Evolutionary conservation across 2,888 invertebrate species (phyloP).

Genomic region (Macrosoma leucophasiata): DNA sequence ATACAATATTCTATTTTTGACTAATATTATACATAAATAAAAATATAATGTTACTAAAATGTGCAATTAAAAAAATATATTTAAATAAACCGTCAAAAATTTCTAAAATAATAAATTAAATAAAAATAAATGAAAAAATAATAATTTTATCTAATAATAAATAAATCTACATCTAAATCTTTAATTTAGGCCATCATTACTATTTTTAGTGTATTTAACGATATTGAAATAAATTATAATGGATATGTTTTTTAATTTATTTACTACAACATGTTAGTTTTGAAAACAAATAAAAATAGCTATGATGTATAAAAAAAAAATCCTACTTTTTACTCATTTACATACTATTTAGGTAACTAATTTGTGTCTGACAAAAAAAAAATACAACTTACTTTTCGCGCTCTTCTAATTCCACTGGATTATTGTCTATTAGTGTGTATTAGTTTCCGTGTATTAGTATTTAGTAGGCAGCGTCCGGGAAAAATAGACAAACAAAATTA

Average conservation of each 20-base stretch:
- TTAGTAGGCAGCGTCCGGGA: conserved; percentile 69
- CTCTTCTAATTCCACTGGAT: conserved; percentile 87
- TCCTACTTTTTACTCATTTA: conserved; percentile 1
- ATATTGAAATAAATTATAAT: too few relatives aligned
- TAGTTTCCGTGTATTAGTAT: conserved; percentile 39
- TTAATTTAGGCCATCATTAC: too few relatives aligned
- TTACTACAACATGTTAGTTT: too few relatives aligned
- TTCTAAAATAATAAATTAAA: conserved; percentile 1
- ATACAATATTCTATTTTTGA: too few relatives aligned
- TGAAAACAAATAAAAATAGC: conserved; percentile 2
- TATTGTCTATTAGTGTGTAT: conserved; percentile 79
- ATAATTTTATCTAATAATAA: conserved; percentile 1
- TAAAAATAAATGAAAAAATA: conserved; percentile 4
- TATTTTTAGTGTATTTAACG: conserved; percentile 2
- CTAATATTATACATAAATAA: too few relatives aligned
- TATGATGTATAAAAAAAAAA: neutral
- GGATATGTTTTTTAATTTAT: too few relatives aligned
- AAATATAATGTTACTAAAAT: too few relatives aligned
- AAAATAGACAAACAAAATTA: conserved; percentile 54
- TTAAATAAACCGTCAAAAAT: conserved; percentile 15
- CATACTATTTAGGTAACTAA: conserved; percentile 7
- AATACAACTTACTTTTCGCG: conserved; percentile 86
- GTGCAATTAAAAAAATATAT: conserved; percentile 16
- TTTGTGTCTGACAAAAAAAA: conserved; percentile 20
- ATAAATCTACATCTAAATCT: neutral